Evolutionary conservation across 2,888 invertebrate genomes (phyloP).

Genomic region (Calameuta pallipes): DNA sequence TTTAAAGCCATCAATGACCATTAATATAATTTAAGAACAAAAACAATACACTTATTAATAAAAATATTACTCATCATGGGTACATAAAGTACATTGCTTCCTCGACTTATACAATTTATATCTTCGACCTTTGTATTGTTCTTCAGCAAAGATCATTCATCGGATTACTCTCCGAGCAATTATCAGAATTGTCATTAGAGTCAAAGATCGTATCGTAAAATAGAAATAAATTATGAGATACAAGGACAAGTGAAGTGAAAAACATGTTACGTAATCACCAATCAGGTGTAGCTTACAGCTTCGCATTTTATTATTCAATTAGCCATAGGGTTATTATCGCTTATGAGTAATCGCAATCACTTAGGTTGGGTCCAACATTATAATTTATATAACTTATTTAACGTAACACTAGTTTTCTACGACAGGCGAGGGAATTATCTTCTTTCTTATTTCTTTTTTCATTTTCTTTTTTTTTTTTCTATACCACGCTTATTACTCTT

Average conservation of each 20-base stretch:
- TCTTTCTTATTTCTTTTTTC: neutral
- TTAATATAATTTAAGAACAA: neutral
- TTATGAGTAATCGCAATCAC: conserved; percentile 17
- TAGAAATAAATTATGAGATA: neutral
- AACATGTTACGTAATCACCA: neutral
- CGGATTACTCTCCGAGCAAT: neutral
- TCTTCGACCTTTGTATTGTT: neutral
- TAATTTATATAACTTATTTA: conserved; percentile 23
- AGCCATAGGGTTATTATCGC: conserved; percentile 13
- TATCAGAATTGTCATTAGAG: neutral
- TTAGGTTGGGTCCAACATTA: conserved; percentile 14
- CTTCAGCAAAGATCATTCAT: neutral
- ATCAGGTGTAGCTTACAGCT: conserved; percentile 5
- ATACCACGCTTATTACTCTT: neutral
- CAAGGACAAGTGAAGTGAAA: neutral
- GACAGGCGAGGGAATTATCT: conserved; percentile 5
- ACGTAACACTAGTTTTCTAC: conserved; percentile 10
- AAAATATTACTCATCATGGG: neutral
- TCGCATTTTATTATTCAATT: conserved; percentile 21
- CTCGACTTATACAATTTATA: neutral
- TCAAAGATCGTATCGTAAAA: neutral
- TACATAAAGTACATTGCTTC: neutral
- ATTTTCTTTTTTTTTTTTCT: neutral
- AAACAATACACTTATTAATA: neutral
- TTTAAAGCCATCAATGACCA: neutral